phyloP scores from a whole-genome alignment of 2,797 vertebrate genomes.

The Gadopsis bispinosus region DNA sequence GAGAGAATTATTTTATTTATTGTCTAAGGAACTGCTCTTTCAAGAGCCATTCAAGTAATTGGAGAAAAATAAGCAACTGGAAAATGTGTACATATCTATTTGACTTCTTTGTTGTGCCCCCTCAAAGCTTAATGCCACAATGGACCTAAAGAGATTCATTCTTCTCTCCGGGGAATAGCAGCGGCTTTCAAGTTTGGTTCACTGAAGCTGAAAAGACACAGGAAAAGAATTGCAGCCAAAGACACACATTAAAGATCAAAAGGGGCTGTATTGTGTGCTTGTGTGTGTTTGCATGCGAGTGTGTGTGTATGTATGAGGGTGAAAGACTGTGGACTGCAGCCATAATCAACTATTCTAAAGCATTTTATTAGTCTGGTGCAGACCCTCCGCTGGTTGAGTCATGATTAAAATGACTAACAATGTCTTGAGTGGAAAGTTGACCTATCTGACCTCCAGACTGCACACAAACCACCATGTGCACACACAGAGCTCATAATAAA shows the following conservation, averaged over 20 bases:
- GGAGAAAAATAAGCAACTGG: constrained; percentile 59
- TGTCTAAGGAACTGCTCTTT: constrained; percentile 64
- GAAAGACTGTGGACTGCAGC: constrained; percentile 53
- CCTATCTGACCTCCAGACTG: constrained; percentile 47
- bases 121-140: constrained; percentile 76
- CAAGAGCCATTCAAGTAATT: constrained; percentile 66
- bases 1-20: constrained; percentile 54
- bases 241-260: constrained; percentile 76
- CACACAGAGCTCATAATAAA: constrained; percentile 30
- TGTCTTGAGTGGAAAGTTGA: constrained; percentile 60
- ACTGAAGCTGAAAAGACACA: constrained; percentile 72
- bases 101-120: constrained; percentile 73
- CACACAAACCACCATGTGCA: constrained; percentile 30
- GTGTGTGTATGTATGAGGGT: constrained; percentile 7
- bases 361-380: constrained; percentile 42
- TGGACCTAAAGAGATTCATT: constrained; percentile 72
- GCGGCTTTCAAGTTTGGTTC: constrained; percentile 72
- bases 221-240: constrained; percentile 58
- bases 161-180: constrained; percentile 63
- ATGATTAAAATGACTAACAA: constrained; percentile 66
- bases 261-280: constrained; percentile 49
- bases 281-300: constrained; percentile 44
- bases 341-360: constrained; percentile 55
- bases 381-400: constrained; percentile 56
- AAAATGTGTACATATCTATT: constrained; percentile 71